Evolutionary conservation across 2,888 invertebrate species (phyloP), one percentile per base, ranked within the genome.

Genomic region (Caenorhabditis auriculariae): DNA sequence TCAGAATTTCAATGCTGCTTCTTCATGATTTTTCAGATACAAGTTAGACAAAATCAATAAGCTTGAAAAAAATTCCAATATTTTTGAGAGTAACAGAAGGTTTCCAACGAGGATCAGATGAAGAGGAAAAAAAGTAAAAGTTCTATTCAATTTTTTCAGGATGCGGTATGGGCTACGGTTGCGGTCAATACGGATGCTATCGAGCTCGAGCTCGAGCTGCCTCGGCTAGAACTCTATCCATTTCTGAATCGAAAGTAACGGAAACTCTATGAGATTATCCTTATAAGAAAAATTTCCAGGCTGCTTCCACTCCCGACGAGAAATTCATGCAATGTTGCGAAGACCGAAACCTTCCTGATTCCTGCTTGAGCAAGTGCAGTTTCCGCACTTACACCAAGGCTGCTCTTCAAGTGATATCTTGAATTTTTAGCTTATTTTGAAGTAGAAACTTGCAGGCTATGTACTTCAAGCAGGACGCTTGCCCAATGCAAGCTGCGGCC

Each of bases 401-500:
- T 21, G 69, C 75, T 23, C 73, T 78, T 37, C 78, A 78, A 60
- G 75, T 67, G 47, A 24, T 21, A 15, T 17, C 15, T 27, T n/a
- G n/a, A n/a, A n/a, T 1, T 23, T n/a, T 5, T 17, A 15, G 9
- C 19, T 38, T 15, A 39, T 9, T 15, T 12, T 9, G 9, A 41
- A 17, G 42, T 17, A 15, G 23, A 4, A 7, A n/a, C 15, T 58
- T 70, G 39, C 46, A 74, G 74, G 72, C 76, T 47, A 78, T 78
- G 78, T 78, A 79, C 66, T 78, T 78, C 74, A 77, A 79, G 42
- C 68, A 69, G 26, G 79, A 78, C 61, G 42, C 63, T 35, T 78
- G 78, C 48, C 78, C 78, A 42, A 74, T 78, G 76, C 78, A 78
- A 55, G 78, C 78, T 5, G 78, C 78, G 12, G 72, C 78, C 28